Evolutionary conservation across 2,797 vertebrate species (phyloP), one percentile per base, ranked within the genome.

Genomic region (Myotis daubentonii): DNA sequence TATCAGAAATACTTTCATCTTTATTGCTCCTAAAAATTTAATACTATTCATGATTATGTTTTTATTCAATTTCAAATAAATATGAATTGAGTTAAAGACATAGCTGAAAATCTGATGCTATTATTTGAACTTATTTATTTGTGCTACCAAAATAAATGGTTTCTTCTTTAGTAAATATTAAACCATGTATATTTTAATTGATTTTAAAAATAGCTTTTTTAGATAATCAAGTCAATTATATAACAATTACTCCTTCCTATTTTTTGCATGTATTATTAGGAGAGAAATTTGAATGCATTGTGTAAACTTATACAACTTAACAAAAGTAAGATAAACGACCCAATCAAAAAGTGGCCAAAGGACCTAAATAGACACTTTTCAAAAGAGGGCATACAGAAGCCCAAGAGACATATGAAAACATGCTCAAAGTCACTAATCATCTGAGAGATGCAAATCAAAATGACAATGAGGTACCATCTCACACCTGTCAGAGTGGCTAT

Each of bases 31-130:
- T n/a, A 47, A 89, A 91, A 85, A 22, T 68, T 94, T 81, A 74
- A 47, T 87, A 53, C 16, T 44, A 65, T 65, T 65, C 25, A 93
- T 20, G 19, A 55, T 72, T n/a, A 94, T 44, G 75, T 2, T 5
- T 68, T 83, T 95, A 30, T 94, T 47, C 33, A 66, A n/a, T 53
- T 2, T 75, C 36, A 95, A 57, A 91, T 74, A 91, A 75, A 62
- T 75, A 17, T 22, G 6, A 83, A 55, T 47, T 47, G 13, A 53
- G 20, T 83, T 84, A 93, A 81, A 62, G 47, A 6, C 65, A 23
- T 68, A 82, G 4, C 3, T 76, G 16, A 78, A 74, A 80, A 85
- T 87, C 3, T 55, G 8, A 75, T 74, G 30, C 4, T 44, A 38
- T 33, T 79, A 85, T 93, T 66, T 66, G 11, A 4, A 22, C 38